These are phyloP conservation scores for Pomatorhinus ruficollis DNA, from an alignment of 2,113 vertebrate species.

Conservation along the genomic window DNA sequence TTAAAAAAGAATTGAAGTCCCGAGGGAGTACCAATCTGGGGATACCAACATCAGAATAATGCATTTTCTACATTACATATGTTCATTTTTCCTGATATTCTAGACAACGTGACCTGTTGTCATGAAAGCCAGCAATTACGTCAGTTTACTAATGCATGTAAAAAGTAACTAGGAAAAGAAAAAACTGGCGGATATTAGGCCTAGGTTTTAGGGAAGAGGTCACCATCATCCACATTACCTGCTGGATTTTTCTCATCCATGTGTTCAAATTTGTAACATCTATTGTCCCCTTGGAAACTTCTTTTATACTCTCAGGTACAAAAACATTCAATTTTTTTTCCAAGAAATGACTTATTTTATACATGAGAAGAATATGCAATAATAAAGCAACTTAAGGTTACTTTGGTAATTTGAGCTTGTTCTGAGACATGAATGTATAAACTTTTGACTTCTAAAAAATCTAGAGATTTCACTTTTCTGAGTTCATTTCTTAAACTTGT, in stretches of 20 bases:
- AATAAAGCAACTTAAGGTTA: background rate
- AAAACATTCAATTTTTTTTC: background rate
- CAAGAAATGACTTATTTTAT: background rate
- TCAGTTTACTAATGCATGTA: background rate
- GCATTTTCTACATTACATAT: background rate
- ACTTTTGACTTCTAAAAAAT: background rate
- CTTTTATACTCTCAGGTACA: background rate
- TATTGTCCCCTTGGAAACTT: background rate
- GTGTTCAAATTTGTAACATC: background rate
- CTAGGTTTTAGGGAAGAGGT: background rate
- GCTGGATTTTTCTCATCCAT: background rate
- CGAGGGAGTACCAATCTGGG: fast-evolving
- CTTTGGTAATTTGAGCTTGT: background rate
- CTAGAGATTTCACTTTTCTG: background rate
- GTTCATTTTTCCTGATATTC: background rate
- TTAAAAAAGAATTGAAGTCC: background rate
- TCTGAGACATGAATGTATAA: background rate
- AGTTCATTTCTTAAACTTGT: background rate
- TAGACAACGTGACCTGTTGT: background rate
- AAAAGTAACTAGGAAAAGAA: background rate
- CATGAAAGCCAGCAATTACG: background rate
- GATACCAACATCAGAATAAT: background rate
- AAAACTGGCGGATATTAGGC: background rate
- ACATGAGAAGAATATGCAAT: background rate
- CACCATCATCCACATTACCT: background rate